Percentiles rank a stretch among this genome's conserved stretches.
Conservation (phyloP, 2,888 invertebrate species). For the Drosophila formosana region DNA sequence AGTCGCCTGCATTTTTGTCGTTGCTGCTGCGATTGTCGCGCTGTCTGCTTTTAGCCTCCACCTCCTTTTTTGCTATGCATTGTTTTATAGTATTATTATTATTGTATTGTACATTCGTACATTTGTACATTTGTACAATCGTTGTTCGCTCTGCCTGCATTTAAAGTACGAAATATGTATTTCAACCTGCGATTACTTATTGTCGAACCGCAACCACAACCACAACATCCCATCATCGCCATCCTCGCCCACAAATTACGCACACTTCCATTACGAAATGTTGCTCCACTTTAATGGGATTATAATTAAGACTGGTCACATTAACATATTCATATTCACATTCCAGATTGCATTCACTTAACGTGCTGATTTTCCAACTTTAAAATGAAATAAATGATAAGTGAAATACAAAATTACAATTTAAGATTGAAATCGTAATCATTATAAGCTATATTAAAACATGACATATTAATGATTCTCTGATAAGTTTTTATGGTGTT, state of each 20-base stretch:
- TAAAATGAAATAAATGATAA: too few species aligned
- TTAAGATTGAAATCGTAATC: too few species aligned
- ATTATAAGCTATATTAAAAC: too few species aligned
- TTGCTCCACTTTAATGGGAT: not conserved
- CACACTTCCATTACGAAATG: not conserved
- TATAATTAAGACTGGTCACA: not conserved
- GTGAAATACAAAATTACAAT: too few species aligned
- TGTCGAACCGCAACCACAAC: not conserved
- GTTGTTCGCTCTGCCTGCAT: slow-evolving; percentile 37
- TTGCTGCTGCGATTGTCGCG: slow-evolving; percentile 50
- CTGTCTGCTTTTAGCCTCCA: slow-evolving; percentile 77
- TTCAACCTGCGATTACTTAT: slow-evolving; percentile 28
- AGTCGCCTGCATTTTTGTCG: slow-evolving; percentile 64
- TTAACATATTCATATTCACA: not conserved
- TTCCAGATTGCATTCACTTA: not conserved
- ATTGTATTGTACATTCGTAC: slow-evolving; percentile 34
- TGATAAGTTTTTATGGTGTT: too few species aligned
- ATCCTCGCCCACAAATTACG: slow-evolving; percentile 2
- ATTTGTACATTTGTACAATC: slow-evolving; percentile 46
- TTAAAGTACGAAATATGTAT: slow-evolving; percentile 37
- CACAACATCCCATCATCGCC: not conserved
- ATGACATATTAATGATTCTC: too few species aligned
- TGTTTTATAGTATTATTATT: slow-evolving; percentile 71
- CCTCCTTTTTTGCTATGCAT: slow-evolving; percentile 76
- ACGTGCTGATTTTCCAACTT: too few species aligned